These are phyloP conservation scores for Sebastes steindachneri DNA, from an alignment of 2,797 vertebrate species.

Conservation along the genomic window DNA sequence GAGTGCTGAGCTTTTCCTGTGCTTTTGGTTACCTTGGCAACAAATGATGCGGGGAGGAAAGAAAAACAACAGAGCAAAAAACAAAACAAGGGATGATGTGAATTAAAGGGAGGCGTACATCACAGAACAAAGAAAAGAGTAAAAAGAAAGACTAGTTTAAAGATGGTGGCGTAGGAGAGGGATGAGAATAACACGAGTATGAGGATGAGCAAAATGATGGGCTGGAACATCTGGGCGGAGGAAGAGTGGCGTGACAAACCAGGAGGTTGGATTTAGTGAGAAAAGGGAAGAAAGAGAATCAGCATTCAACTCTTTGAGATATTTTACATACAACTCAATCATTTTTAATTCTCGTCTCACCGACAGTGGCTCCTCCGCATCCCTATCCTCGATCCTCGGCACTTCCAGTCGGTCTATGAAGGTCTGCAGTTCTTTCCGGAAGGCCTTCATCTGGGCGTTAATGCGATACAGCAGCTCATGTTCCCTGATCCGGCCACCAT, in stretches of 20 bases:
- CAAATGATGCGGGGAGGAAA: slow-evolving; percentile 76
- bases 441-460: slow-evolving; percentile 97
- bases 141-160: slow-evolving; percentile 99
- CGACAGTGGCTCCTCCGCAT: slow-evolving; percentile 94
- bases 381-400: slow-evolving; percentile 88
- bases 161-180: slow-evolving; percentile 98
- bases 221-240: slow-evolving; percentile 98
- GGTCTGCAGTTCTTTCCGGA: slow-evolving; percentile 94
- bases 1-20: slow-evolving; percentile 89
- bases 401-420: slow-evolving; percentile 95
- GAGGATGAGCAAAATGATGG: slow-evolving; percentile 99
- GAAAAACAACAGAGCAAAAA: slow-evolving; percentile 84
- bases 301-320: slow-evolving; percentile 13
- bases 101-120: slow-evolving; percentile 81
- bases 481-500: slow-evolving; percentile 91
- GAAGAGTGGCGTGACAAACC: slow-evolving; percentile 56
- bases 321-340: neutral
- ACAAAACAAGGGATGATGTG: slow-evolving; percentile 77
- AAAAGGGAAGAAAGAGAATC: slow-evolving; percentile 48
- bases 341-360: slow-evolving; percentile 82
- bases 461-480: slow-evolving; percentile 96
- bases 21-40: slow-evolving; percentile 91
- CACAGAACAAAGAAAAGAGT: slow-evolving; percentile 99
- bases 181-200: slow-evolving; percentile 99
- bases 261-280: slow-evolving; percentile 38